Percentiles rank a stretch among this genome's conserved stretches.
These are phyloP conservation scores for Trachelus troglodyta DNA, from an alignment of 2,888 invertebrate genomes.

Conservation along the genomic window DNA sequence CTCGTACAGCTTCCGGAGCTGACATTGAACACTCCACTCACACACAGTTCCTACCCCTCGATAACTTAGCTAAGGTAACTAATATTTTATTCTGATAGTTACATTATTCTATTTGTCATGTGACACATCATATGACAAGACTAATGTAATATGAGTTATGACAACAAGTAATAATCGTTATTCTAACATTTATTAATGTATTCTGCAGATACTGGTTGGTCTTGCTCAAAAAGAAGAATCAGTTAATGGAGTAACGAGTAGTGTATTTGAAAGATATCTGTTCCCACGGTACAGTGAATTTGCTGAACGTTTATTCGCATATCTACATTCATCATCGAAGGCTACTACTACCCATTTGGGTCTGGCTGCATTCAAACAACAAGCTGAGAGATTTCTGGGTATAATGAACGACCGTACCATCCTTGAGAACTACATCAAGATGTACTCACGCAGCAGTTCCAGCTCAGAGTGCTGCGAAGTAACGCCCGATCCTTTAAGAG, in stretches of 20 bases:
- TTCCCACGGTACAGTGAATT: slow-evolving; percentile 83
- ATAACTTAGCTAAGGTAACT: slow-evolving; percentile 80
- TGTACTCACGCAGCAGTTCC: slow-evolving; percentile 64
- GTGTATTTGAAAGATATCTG: slow-evolving; percentile 79
- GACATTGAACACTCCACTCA: slow-evolving; percentile 75
- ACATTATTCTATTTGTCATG: neutral
- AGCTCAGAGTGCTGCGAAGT: slow-evolving; percentile 66
- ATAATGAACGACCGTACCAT: slow-evolving; percentile 70
- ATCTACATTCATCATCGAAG: slow-evolving; percentile 72
- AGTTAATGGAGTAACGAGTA: slow-evolving; percentile 77
- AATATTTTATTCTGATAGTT: neutral
- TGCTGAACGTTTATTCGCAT: slow-evolving; percentile 75
- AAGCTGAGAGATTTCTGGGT: slow-evolving; percentile 76
- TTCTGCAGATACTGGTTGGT: slow-evolving; percentile 75
- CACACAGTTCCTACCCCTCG: slow-evolving; percentile 77
- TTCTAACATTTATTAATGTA: neutral
- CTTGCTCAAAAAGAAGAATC: slow-evolving; percentile 78
- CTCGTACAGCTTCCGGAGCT: slow-evolving; percentile 75
- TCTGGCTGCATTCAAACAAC: slow-evolving; percentile 75
- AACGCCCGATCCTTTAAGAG: slow-evolving; percentile 74
- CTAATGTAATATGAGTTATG: neutral
- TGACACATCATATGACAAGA: neutral
- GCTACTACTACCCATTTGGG: slow-evolving; percentile 75
- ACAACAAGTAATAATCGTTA: neutral
- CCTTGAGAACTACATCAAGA: slow-evolving; percentile 77